Conservation (phyloP, 1,140 invertebrate species). For the Lysiphlebus fabarum region DNA sequence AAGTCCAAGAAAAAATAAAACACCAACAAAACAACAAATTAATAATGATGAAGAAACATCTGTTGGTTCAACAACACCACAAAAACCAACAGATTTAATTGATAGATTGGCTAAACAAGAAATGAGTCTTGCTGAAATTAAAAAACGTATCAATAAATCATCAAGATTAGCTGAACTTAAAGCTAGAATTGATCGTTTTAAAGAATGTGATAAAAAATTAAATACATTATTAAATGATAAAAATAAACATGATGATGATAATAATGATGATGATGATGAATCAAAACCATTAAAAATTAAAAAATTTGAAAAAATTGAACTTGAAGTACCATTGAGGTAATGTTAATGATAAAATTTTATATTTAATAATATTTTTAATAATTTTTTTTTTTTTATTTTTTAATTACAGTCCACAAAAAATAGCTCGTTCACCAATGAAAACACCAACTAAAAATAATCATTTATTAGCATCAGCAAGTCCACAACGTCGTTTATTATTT, state of each 20-base stretch:
- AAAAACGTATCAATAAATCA: slow-evolving; percentile 62
- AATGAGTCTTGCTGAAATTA: slow-evolving; percentile 65
- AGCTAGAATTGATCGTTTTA: slow-evolving; percentile 61
- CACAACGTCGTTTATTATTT: slow-evolving; percentile 41
- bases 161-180: slow-evolving; percentile 65
- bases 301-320: slow-evolving; percentile 68
- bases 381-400: slow-evolving; percentile 38
- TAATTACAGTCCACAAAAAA: slow-evolving; percentile 61
- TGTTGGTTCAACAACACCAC: slow-evolving; percentile 38
- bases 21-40: slow-evolving; percentile 6
- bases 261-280: slow-evolving; percentile 9
- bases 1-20: slow-evolving; percentile 44
- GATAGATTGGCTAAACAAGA: slow-evolving; percentile 55
- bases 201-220: slow-evolving; percentile 54
- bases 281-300: slow-evolving; percentile 56
- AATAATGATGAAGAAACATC: slow-evolving; percentile 20
- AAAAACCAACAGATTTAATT: slow-evolving; percentile 45
- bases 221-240: slow-evolving; percentile 45
- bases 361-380: slow-evolving; percentile 2
- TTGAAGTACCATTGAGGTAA: slow-evolving; percentile 70
- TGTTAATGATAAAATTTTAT: slow-evolving; percentile 58
- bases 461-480: slow-evolving; percentile 33
- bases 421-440: slow-evolving; percentile 56
- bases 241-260: not conserved
- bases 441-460: slow-evolving; percentile 58